A percentile compares a stretch with the other conserved stretches of the same genome.
These are phyloP conservation scores for Ligdia adustata DNA, from an alignment of 2,888 invertebrate species.

Conservation along the genomic window DNA sequence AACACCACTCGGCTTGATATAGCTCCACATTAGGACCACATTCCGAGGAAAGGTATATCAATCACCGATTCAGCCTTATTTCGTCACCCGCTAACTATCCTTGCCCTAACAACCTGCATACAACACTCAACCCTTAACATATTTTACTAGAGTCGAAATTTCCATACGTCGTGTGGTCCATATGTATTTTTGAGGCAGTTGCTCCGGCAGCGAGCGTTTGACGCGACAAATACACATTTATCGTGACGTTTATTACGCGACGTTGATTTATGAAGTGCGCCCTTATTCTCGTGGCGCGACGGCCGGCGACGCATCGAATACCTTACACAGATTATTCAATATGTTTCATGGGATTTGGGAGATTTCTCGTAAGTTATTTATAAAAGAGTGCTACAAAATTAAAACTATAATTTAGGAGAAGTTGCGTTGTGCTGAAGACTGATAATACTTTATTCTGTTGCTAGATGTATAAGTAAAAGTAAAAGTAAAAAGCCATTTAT, in stretches of 20 bases:
- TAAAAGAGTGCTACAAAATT: slow-evolving; percentile 2
- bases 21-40: slow-evolving; percentile 33
- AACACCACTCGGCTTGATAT: slow-evolving; percentile 9
- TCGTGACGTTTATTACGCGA: slow-evolving; percentile 59
- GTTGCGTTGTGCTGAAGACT: no score
- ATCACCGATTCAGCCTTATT: slow-evolving; percentile 44
- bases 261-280: slow-evolving; percentile 55
- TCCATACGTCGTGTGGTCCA: neutral
- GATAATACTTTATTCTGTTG: no score
- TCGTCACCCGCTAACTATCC: slow-evolving; percentile 38
- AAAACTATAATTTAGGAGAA: no score
- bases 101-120: neutral
- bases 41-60: slow-evolving; percentile 37
- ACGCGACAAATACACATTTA: slow-evolving; percentile 61
- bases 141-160: slow-evolving; percentile 9
- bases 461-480: no score
- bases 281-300: slow-evolving; percentile 28
- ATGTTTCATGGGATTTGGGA: slow-evolving; percentile 19
- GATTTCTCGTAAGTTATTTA: slow-evolving; percentile 15
- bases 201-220: slow-evolving; percentile 44
- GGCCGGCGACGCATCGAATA: slow-evolving; percentile 11
- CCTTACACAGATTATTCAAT: slow-evolving; percentile 24
- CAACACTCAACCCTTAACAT: slow-evolving; percentile 2
- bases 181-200: slow-evolving; percentile 38
- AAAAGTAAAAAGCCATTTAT: no score